Evolutionary conservation across 35 echinoderm and acorn worm species (phyloP).

Genomic region (Eucidaris tribuloides): DNA sequence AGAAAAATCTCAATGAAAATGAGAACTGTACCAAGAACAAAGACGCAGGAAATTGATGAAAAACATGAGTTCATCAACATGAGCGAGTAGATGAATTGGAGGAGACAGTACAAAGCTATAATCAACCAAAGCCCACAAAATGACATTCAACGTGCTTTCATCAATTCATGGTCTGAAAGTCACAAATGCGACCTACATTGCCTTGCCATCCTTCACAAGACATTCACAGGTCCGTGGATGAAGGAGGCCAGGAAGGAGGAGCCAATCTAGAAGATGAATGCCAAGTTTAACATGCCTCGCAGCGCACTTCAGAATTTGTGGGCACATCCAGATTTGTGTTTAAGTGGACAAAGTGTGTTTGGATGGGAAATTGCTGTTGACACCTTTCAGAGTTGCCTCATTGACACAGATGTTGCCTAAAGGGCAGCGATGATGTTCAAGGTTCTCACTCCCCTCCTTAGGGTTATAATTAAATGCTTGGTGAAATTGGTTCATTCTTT

Average conservation of each 20-base stretch:
- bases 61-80: too few relatives aligned
- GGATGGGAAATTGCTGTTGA: background rate
- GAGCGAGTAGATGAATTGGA: too few relatives aligned
- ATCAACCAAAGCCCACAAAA: background rate
- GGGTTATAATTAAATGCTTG: too few relatives aligned
- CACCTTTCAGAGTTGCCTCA: background rate
- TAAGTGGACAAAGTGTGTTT: background rate
- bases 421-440: background rate
- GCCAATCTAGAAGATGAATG: background rate
- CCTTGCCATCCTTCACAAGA: background rate
- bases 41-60: too few relatives aligned
- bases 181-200: background rate
- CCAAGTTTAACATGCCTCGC: background rate
- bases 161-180: background rate
- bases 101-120: too few relatives aligned
- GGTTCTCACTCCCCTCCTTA: too few relatives aligned
- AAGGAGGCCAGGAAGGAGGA: background rate
- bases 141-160: background rate
- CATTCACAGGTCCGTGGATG: background rate
- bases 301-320: background rate
- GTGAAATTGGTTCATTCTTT: background rate
- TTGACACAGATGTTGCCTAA: background rate
- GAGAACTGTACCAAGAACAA: too few relatives aligned
- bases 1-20: too few relatives aligned
- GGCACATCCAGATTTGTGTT: background rate